Conservation (phyloP, 2,888 invertebrate genomes). For the Oscheius sp. region DNA sequence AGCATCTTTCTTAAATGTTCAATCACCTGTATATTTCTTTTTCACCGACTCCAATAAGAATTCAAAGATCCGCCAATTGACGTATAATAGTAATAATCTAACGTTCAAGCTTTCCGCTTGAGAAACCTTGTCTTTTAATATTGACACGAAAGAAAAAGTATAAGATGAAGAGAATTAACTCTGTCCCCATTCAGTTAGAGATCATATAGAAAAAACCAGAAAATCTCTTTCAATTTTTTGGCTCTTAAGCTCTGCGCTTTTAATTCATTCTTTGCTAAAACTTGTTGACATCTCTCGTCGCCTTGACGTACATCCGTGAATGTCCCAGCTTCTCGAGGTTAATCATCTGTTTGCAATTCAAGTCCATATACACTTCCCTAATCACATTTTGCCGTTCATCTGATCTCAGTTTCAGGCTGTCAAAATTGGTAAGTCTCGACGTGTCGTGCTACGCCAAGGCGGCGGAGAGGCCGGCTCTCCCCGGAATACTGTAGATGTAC, state of each 20-base stretch:
- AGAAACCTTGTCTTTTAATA: too few relatives aligned
- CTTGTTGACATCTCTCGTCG: not conserved
- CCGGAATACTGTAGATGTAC: constrained; percentile 49
- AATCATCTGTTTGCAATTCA: not conserved
- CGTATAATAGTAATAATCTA: too few relatives aligned
- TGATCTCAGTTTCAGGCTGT: constrained; percentile 11
- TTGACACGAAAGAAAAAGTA: too few relatives aligned
- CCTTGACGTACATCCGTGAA: not conserved
- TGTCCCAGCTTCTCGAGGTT: not conserved
- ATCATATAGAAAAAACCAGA: too few relatives aligned
- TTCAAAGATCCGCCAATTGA: too few relatives aligned
- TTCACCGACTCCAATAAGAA: too few relatives aligned
- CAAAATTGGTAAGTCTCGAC: constrained; percentile 30
- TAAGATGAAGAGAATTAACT: too few relatives aligned
- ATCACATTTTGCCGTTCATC: not conserved
- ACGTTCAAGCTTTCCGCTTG: too few relatives aligned
- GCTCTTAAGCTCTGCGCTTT: too few relatives aligned
- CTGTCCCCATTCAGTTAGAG: too few relatives aligned
- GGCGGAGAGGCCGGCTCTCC: constrained; percentile 37
- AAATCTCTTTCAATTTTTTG: too few relatives aligned
- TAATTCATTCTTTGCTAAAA: too few relatives aligned
- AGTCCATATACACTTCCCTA: not conserved
- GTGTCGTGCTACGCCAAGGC: constrained; percentile 47
- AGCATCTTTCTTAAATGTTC: not conserved
- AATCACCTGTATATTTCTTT: not conserved